Evolutionary conservation across 2,888 invertebrate genomes (phyloP), one percentile per base, ranked within the genome.

Genomic region (Mimumesa dahlbomi): DNA sequence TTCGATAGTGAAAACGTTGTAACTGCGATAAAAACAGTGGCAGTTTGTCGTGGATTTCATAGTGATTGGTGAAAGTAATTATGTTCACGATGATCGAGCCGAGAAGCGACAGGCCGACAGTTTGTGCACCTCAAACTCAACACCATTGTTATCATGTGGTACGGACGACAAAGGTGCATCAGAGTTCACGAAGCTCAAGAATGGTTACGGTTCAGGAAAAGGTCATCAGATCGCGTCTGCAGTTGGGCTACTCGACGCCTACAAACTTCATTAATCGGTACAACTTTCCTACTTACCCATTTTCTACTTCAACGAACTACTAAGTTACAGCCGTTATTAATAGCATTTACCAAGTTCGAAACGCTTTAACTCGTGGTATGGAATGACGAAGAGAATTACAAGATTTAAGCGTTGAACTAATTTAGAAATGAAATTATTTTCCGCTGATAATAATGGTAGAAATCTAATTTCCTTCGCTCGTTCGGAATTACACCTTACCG

Each of bases 181-280:
- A 88, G 46, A 86, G 85, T 63, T 87, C 87, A 21, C 78, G 85
- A 50, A 84, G 78, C 66, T 82, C 86, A 9, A 84, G 85, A 69
- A 86, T 89, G 79, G 88, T 89, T 58, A 88, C 89, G 6, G 88
- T 89, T 1, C 89, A 89, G 59, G 89, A 89, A 77, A 89, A 87
- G 76, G 89, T 89, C 73, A 85, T 89, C 78, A 85, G 89, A 54
- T 89, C 89, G 25, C 81, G 89, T 40, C 81, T 89, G 22, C 89
- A 89, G 75, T 85, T 89, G 48, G 89, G 89, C 62, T 89, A 89
- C 59, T 89, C 89, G 4, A 89, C 89, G 59, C 89, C 89, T 48
- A 89, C 89, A 25, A 84, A 83, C 73, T 89, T 89, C 77, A 89
- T 89, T 74, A 88, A 88, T 79, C 89, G 89, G 89, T 89, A 89